Evolutionary conservation across 2,797 vertebrate species (phyloP), one percentile per base, ranked within the genome.

Genomic region (Apogon talboti): DNA sequence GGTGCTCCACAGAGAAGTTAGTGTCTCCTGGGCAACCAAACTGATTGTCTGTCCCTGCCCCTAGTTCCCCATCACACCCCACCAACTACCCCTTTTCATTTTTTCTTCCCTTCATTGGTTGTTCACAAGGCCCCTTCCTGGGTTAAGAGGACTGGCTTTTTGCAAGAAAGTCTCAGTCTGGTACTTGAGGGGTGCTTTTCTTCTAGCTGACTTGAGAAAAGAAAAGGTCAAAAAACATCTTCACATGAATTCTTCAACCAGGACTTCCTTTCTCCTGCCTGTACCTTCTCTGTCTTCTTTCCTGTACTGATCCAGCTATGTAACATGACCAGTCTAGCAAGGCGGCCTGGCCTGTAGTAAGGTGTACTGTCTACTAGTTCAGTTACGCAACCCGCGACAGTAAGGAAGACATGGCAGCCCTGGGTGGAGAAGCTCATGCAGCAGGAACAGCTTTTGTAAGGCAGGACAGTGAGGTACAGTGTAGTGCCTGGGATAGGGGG

Each of bases 21-120:
- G 89, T 86, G 91, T 94, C 91, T 91, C 93, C 93, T 80, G 92
- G 91, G 94, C 87, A 94, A 95, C 94, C 91, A 68, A 90, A 87
- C 68, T 73, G 87, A 92, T 93, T 92, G 93, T 93, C 93, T 93
- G 86, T 85, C 90, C 90, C 85, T 90, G 87, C 81, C 71, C 66
- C 46, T 81, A 82, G 89, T 87, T 83, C 86, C 90, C 87, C 87
- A 87, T 89, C 81, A 71, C 86, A 91, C 89, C 89, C 91, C 93
- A 91, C 91, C 89, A 87, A 88, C 86, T 75, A 75, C 81, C 83
- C 85, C 86, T 80, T 87, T 74, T 71, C 74, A 50, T 76, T 90
- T 84, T 83, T 84, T 75, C 84, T 84, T 65, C 70, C 84, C 82
- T 89, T 88, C 85, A 84, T 81, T 87, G 81, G 66, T 76, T 76